Evolutionary conservation across 1,140 invertebrate genomes (phyloP).

Genomic region (Zaprionus inermis): DNA sequence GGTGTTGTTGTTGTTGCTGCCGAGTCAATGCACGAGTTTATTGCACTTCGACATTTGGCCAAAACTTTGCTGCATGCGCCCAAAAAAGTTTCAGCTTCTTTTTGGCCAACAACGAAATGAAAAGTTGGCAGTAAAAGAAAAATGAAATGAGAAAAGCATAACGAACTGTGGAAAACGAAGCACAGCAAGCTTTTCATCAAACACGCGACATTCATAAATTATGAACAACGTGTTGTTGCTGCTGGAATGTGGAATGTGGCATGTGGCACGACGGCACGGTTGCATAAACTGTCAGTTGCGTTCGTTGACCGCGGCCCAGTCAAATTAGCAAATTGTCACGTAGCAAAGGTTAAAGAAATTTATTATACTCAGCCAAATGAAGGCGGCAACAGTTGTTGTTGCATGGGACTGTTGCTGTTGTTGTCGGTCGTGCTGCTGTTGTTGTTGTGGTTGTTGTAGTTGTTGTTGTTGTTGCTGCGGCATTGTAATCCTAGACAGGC

Average conservation of each 20-base stretch:
- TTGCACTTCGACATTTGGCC: conserved; percentile 78
- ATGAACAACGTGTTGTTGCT: conserved; percentile 40
- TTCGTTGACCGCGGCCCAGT: conserved; percentile 48
- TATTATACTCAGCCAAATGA: conserved; percentile 8
- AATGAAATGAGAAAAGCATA: conserved; percentile 18
- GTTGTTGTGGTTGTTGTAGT: conserved; percentile 20
- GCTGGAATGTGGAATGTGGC: conserved; percentile 10
- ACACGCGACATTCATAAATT: conserved; percentile 65
- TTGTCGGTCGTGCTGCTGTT: background rate
- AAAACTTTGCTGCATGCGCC: conserved; percentile 44
- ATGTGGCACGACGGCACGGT: conserved; percentile 36
- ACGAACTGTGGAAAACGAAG: conserved; percentile 25
- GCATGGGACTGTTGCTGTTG: no score
- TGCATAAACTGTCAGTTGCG: conserved; percentile 9
- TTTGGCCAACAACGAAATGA: conserved; percentile 40
- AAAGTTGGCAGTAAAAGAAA: conserved; percentile 47
- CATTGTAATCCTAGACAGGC: conserved; percentile 58
- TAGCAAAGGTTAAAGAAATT: conserved; percentile 45
- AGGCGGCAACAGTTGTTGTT: background rate
- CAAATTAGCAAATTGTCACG: conserved; percentile 80
- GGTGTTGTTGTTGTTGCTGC: conserved; percentile 15
- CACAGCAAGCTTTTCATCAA: conserved; percentile 44
- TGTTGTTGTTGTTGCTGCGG: conserved; percentile 14
- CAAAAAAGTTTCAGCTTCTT: conserved; percentile 53
- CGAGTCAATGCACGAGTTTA: conserved; percentile 57